Conservation (phyloP, 2,888 invertebrate genomes). For the Sarcophaga subvicina region DNA sequence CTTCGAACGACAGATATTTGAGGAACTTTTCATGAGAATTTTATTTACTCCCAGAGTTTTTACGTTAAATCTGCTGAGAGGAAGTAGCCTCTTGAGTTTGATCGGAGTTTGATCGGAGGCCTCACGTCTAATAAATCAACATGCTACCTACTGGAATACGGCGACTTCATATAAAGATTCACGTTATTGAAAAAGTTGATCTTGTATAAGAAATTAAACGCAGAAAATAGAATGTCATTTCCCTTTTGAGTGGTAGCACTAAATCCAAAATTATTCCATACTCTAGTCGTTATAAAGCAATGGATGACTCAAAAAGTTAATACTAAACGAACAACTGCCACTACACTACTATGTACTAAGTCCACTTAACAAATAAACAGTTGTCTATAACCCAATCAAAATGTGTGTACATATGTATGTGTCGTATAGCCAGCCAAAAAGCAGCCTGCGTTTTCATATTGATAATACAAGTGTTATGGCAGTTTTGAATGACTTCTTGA, state of each 20-base stretch:
- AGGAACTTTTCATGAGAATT: too few species aligned
- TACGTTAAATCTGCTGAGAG: too few species aligned
- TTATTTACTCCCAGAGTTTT: too few species aligned
- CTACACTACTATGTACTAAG: background rate
- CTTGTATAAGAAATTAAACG: background rate
- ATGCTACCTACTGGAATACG: too few species aligned
- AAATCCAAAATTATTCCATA: conserved; percentile 1
- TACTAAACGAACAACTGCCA: conserved; percentile 12
- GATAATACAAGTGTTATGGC: conserved; percentile 7
- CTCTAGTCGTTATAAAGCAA: conserved; percentile 12
- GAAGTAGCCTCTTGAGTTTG: too few species aligned
- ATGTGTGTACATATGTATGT: too few species aligned
- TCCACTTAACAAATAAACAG: background rate
- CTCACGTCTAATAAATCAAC: too few species aligned
- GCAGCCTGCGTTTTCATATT: conserved; percentile 7
- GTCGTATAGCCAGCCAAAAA: background rate
- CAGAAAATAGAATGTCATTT: background rate
- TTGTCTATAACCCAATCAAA: conserved; percentile 29
- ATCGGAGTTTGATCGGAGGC: too few species aligned
- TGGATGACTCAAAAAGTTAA: conserved; percentile 42
- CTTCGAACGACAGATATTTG: too few species aligned
- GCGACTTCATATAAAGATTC: too few species aligned
- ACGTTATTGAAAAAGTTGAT: too few species aligned
- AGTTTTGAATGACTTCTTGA: conserved; percentile 52
- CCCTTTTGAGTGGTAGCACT: background rate